Percentiles rank a stretch among this genome's conserved stretches.
phyloP scores from a whole-genome alignment of 2,113 vertebrate species.

The Dolichallabes microphthalmus region DNA sequence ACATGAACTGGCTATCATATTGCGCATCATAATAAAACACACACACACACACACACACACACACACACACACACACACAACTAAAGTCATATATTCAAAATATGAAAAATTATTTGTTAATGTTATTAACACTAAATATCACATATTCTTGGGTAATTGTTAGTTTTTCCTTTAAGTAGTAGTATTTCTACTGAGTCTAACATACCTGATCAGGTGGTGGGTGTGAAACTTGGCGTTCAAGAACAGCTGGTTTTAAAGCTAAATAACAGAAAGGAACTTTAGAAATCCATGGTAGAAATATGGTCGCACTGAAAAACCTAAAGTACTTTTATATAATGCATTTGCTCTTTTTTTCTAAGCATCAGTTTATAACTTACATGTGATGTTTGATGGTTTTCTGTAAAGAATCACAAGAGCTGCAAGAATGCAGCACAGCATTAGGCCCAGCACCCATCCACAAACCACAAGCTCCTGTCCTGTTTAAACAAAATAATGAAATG shows the following conservation, averaged over 20 bases:
- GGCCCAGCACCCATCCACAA: slow-evolving; percentile 12
- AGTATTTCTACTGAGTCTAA: neutral
- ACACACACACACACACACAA: too few relatives aligned
- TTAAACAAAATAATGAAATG: neutral
- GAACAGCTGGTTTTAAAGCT: slow-evolving; percentile 26
- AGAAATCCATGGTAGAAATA: neutral
- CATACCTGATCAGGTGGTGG: slow-evolving; percentile 20
- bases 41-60: too few relatives aligned
- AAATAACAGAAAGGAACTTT: neutral
- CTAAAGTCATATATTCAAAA: too few relatives aligned
- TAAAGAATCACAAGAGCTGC: slow-evolving; percentile 25
- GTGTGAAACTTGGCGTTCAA: neutral
- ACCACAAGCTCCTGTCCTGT: neutral
- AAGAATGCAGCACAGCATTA: slow-evolving; percentile 16
- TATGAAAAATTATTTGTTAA: too few relatives aligned
- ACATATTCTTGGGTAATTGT: too few relatives aligned
- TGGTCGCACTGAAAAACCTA: neutral
- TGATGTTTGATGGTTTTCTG: slow-evolving; percentile 4
- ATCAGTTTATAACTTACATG: neutral
- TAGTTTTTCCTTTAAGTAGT: too few relatives aligned
- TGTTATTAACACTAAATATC: too few relatives aligned
- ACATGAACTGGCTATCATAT: too few relatives aligned
- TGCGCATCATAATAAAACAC: too few relatives aligned
- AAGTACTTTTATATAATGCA: neutral
- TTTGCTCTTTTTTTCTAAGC: neutral